Evolutionary conservation across 2,888 invertebrate genomes (phyloP), one percentile per base, ranked within the genome.

Genomic region (Frankliniella intonsa): DNA sequence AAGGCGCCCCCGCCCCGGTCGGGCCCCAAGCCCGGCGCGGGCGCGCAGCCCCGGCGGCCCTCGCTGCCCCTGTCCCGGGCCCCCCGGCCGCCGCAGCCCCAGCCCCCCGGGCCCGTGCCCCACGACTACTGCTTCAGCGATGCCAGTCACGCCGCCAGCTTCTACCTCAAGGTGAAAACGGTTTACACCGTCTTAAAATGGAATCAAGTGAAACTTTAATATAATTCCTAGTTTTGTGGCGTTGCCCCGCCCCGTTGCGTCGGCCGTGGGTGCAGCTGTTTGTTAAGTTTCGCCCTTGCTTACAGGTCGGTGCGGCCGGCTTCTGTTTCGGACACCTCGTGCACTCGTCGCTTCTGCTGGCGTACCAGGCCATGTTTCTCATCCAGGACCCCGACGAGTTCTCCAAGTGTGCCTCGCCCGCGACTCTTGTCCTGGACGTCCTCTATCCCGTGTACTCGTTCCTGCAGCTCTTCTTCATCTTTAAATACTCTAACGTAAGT

Each of bases 271-370:
- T 62, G 17, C 62, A 5, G 2, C 38, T 3, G 38, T 38, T 38
- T 38, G 38, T 38, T 3, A 38, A 38, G 38, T 38, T 38, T 38
- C 38, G 2, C 5, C 38, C 38, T 5, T 38, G 38, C 38, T 38
- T 38, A 3, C 69, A 76, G 69, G 69, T 76, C 11, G 69, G 69
- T 12, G 69, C 69, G 25, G 69, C 89, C 94, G 94, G 90, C 84
- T 95, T 95, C 86, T 94, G 94, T 80, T 90, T 95, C 83, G 95
- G 95, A 2, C 93, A 94, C 86, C 89, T 95, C 85, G 92, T 94
- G 14, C 94, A 95, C 88, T 92, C 93, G 81, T 90, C 93, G 7
- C 89, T 95, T 14, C 88, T 92, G 79, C 89, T 95, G 69, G 91
- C 92, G 10, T 92, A 93, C 83, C 93, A 94, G 87, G 89, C 94